Base-by-base conservation (phyloP, 2,888 invertebrate genomes). In the Oxytorus armatus region DNA sequence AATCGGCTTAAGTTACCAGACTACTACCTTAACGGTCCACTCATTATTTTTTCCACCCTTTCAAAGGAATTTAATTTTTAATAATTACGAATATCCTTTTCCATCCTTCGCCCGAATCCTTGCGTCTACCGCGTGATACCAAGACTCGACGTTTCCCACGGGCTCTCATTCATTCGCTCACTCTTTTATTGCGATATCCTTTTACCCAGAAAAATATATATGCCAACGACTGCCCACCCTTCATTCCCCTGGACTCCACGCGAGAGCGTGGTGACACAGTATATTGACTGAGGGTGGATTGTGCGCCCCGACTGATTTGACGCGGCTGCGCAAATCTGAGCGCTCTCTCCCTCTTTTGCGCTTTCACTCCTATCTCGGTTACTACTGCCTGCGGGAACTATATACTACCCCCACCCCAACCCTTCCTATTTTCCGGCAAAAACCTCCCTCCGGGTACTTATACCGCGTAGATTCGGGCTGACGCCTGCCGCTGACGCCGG, bases 281-380 rank as follows among this genome's bases (percentile, higher is more conserved):
- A 89, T 90, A 90, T 90, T 89, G 90, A 90, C 90, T 90, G 87
- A 90, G 89, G 87, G 88, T 88, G 88, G 89, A 89, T 89, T 87
- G 86, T 89, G 90, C 92, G 89, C 91, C 90, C 88, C 90, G 91
- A 90, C 88, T 87, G 92, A 92, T 93, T 92, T 93, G 92, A 92
- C 92, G 92, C 91, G 91, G 83, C 88, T 89, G 92, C 93, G 93
- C 93, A 93, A 93, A 93, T 93, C 91, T 90, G 59, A 51, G 21
- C 42, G 49, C 57, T 70, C 77, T 49, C 65, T 29, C 42, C 57
- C 55, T 42, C 73, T 14, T 53, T 44, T n/a, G n/a, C 51, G 16
- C 59, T 70, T 70, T 74, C 55, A 77, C 51, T 55, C 29, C 59
- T 69, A 33, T 55, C 42, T 72, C 49, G 51, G 44, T 25, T 36